Base-by-base conservation (phyloP, 2,113 vertebrate species). In the Tragelaphus scriptus region DNA sequence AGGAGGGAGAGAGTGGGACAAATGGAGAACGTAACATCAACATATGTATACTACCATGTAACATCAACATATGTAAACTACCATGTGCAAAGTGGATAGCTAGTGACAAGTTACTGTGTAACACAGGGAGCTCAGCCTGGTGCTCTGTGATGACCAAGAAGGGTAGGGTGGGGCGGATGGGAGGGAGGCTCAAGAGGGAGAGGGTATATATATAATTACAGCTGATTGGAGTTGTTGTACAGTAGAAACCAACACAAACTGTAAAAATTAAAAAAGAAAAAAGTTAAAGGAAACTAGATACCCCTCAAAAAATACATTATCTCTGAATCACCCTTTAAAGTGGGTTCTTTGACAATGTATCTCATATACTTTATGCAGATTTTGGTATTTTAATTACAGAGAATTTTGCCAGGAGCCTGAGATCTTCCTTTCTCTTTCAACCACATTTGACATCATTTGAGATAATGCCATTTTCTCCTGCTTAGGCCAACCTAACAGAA, bases 311-410 rank as follows among this genome's bases (percentile, higher is more conserved):
- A 79, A 28, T 14, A 80, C 0, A 86, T 36, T 65, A 71, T 61
- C 28, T 91, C 79, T 56, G 88, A 93, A 63, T 87, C 49, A 51
- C 3, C 85, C 25, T 65, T 23, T 91, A 85, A 91, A 91, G 30
- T 94, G 51, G 23, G 40, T 85, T 84, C 63, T 95, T 90, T 95
- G 88, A 91, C 44, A 90, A 79, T 6, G 10, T 16, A 5, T 89
- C 23, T 80, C 63, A 88, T 77, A 65, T 47, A 75, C n/a, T 90
- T 97, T 63, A 79, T 40, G 25, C 16, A 32, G 79, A 81, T 93
- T 89, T 86, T 58, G 90, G 40, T 63, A 71, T 92, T 95, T 96
- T 96, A 96, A 88, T 95, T 89, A 71, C 0, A 53, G 36, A 90
- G 32, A 61, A 85, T 92, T 96, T 88, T 88, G 25, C 58, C 91